Evolutionary conservation across 1,140 invertebrate genomes (phyloP), one percentile per base, ranked within the genome.

Genomic region (Tetranychus urticae): DNA sequence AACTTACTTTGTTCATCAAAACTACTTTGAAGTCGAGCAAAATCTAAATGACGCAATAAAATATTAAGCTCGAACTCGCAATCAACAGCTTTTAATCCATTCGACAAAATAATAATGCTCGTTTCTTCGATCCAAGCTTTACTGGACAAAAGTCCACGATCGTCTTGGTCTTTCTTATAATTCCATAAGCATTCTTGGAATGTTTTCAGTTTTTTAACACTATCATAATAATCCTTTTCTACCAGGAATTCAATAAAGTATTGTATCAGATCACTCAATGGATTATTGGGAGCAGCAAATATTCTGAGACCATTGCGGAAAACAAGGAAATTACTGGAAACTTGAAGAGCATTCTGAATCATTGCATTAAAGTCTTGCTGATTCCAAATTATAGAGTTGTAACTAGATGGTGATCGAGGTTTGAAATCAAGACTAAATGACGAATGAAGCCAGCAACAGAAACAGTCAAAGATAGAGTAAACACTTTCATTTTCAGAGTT

Each of bases 171-270:
- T 56, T 36, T 31, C 37, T 57, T 36, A 56, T 42, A 46, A 42
- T 46, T 46, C 48, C 62, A 31, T n/a, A 62, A 12, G 23, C 14
- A n/a, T 33, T 62, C 59, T 63, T 58, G 56, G 62, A 64, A 61
- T 46, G 14, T 36, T 39, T 39, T 58, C 6, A 58, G 33, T 8
- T 37, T 46, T 8, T 63, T 67, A 65, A 62, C 68, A 68, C 14
- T 66, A 59, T 55, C 35, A 48, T 66, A 63, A 64, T 70, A 72
- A 61, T 71, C 66, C 42, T 68, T 69, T 48, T 66, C 68, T 33
- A 69, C 63, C 33, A 68, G 62, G 63, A 71, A 70, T 36, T 68
- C 67, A 52, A 66, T 64, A 10, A 69, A 67, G 56, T 72, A 74
- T 56, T 68, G 66, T 31, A 73, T 61, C 39, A 73, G 70, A 42